These are phyloP conservation scores for Pammene fasciana DNA, from an alignment of 2,888 invertebrate genomes.

Conservation along the genomic window DNA sequence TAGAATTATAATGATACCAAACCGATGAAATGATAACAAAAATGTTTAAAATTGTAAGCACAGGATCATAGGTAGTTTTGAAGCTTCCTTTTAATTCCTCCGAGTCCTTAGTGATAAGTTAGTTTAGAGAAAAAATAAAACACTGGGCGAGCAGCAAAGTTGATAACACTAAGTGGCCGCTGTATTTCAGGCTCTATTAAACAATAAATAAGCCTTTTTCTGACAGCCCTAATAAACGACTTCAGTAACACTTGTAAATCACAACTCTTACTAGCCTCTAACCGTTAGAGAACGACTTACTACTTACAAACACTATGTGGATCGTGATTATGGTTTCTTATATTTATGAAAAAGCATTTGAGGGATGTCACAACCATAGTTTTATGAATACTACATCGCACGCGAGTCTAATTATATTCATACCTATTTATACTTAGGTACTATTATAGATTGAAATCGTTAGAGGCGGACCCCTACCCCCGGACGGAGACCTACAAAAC, in stretches of 20 bases:
- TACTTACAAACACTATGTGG: not conserved
- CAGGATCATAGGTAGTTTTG: not conserved
- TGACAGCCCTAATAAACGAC: constrained; percentile 34
- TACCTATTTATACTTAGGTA: no score
- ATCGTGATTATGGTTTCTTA: not conserved
- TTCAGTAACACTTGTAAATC: constrained; percentile 31
- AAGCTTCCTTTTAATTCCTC: not conserved
- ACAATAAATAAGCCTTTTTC: constrained; percentile 37
- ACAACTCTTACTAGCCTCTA: constrained; percentile 24
- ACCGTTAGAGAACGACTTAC: constrained; percentile 25
- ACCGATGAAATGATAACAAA: no score
- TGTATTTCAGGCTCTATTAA: constrained; percentile 32
- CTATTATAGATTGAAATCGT: no score
- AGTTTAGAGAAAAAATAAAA: constrained; percentile 2
- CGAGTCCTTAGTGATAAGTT: not conserved
- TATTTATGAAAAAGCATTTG: not conserved
- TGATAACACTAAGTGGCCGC: constrained; percentile 24
- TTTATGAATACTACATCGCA: no score
- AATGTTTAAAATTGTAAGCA: not conserved
- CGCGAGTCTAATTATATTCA: no score
- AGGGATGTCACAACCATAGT: no score
- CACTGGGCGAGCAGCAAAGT: constrained; percentile 2
- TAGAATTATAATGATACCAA: no score
- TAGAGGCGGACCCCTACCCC: no score
- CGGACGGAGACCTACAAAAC: no score